A percentile compares a stretch with the other conserved stretches of the same genome.
Conservation (phyloP, 2,113 vertebrate genomes). For the Haliaeetus leucogaster region DNA sequence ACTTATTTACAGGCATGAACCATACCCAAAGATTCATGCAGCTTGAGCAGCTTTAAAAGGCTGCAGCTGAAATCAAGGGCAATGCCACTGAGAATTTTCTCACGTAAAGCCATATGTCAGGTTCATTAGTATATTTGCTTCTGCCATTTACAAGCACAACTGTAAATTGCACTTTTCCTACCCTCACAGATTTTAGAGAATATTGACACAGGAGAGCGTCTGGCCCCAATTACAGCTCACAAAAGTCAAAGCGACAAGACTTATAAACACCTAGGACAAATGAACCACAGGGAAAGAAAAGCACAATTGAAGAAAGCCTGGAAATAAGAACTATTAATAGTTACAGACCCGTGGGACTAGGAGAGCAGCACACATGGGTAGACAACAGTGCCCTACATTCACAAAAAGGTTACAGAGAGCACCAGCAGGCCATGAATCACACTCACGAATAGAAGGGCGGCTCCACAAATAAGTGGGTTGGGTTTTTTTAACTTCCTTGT, state of each 20-base stretch:
- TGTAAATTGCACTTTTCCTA: conserved; percentile 6
- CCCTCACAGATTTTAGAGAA: conserved; percentile 37
- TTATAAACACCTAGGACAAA: conserved; percentile 47
- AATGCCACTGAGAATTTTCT: conserved; percentile 6
- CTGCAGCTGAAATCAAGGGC: conserved; percentile 7
- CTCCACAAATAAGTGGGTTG: neutral
- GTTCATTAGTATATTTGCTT: conserved; percentile 52
- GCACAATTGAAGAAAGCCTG: neutral
- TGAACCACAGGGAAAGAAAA: conserved; percentile 6
- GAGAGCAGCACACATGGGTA: neutral
- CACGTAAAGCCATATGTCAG: neutral
- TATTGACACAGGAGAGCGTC: conserved; percentile 19
- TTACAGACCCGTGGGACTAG: neutral
- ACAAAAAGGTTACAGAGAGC: neutral
- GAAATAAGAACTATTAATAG: conserved; percentile 10
- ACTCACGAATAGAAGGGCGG: neutral
- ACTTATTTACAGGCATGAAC: neutral
- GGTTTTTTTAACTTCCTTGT: neutral
- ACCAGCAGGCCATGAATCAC: neutral
- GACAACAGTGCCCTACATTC: neutral
- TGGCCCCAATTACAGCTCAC: conserved; percentile 14
- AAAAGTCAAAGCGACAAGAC: conserved; percentile 26
- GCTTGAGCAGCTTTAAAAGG: neutral
- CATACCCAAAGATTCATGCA: neutral
- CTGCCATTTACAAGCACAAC: conserved; percentile 1